phyloP scores from a whole-genome alignment of 1,140 invertebrate genomes.

The Bactericera cockerelli region DNA sequence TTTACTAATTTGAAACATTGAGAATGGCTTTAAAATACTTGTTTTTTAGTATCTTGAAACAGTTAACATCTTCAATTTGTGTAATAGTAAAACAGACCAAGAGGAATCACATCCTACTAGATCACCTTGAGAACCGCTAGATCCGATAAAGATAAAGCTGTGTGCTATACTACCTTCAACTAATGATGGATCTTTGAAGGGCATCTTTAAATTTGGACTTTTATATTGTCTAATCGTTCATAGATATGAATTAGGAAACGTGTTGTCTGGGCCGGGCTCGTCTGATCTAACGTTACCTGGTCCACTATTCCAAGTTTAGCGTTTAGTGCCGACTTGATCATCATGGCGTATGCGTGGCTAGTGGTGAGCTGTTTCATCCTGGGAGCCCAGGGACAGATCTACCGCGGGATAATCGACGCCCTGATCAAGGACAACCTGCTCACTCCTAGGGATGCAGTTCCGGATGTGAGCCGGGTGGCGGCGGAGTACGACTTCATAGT shows the following conservation, averaged over 20 bases:
- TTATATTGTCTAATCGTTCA: too few species aligned
- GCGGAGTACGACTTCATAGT: slow-evolving; percentile 22
- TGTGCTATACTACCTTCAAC: too few species aligned
- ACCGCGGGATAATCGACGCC: not conserved
- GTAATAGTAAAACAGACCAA: too few species aligned
- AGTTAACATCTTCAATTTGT: too few species aligned
- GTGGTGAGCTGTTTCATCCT: not conserved
- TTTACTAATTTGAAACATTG: too few species aligned
- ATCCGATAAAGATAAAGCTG: too few species aligned
- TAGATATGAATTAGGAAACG: not conserved
- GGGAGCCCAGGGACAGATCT: not conserved
- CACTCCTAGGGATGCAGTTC: not conserved
- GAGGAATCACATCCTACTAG: too few species aligned
- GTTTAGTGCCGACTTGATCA: not conserved
- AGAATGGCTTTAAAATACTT: too few species aligned
- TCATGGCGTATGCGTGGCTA: not conserved
- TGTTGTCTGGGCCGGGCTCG: not conserved
- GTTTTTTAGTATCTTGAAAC: too few species aligned
- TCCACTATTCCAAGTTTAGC: not conserved
- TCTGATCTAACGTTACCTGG: not conserved
- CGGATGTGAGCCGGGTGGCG: not conserved
- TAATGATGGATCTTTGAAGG: too few species aligned
- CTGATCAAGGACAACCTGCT: slow-evolving; percentile 3
- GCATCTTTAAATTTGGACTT: too few species aligned
- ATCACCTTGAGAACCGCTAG: too few species aligned